Conservation (phyloP, 2,888 invertebrate genomes). For the Oscheius sp. region DNA sequence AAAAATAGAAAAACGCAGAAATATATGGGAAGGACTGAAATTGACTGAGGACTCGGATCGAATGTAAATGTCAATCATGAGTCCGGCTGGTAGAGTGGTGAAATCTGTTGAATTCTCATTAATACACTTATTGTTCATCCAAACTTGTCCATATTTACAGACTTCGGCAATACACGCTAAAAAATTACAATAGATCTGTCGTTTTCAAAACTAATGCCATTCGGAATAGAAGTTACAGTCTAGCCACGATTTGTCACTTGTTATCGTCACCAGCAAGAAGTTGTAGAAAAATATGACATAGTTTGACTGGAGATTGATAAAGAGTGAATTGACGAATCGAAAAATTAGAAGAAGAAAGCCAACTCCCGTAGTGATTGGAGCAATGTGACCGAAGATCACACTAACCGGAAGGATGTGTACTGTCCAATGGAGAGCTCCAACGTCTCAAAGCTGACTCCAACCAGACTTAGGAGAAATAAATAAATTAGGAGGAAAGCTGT, state of each 20-base stretch:
- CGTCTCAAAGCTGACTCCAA: not conserved
- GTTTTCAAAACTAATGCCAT: constrained; percentile 7
- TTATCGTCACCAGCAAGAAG: constrained; percentile 3
- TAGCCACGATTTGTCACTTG: constrained; percentile 11
- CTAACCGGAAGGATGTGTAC: constrained; percentile 26
- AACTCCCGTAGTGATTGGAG: constrained; percentile 17
- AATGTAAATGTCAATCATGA: not conserved
- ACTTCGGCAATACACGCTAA: not conserved
- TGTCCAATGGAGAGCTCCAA: constrained; percentile 24
- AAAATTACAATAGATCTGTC: not conserved
- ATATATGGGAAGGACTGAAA: constrained; percentile 17
- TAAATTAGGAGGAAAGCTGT: constrained; percentile 23
- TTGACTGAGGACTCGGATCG: not conserved
- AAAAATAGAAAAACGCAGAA: not conserved
- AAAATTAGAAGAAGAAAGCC: constrained; percentile 15
- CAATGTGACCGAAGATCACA: constrained; percentile 19
- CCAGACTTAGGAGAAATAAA: not conserved
- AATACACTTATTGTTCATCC: not conserved
- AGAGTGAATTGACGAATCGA: constrained; percentile 3
- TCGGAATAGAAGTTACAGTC: constrained; percentile 11
- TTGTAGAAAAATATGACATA: constrained; percentile 19
- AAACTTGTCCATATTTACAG: not conserved
- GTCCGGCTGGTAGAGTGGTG: not conserved
- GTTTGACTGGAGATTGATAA: constrained; percentile 11
- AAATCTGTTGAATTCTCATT: not conserved